Base-by-base conservation (phyloP, 2,888 invertebrate genomes). In the Stratiomys singularior region DNA sequence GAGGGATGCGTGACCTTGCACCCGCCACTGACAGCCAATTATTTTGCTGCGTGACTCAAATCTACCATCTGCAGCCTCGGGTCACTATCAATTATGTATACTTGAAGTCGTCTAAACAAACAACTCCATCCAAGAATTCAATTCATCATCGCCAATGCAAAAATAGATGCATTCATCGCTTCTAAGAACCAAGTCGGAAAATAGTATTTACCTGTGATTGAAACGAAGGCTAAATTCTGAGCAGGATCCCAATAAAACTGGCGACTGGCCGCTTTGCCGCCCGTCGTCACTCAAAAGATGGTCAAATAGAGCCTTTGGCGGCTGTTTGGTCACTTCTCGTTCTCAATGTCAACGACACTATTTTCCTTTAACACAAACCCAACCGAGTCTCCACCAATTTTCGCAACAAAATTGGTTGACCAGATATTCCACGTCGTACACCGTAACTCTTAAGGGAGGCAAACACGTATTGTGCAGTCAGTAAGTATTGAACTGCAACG, bases 241-340 rank as follows among this genome's bases (percentile, higher is more conserved):
- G 13, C 30, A 15, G 18, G 27, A 74, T 60, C 60, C 74, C 30
- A 74, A 44, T 37, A 58, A 30, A 69, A 15, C 74, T 74, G 60
- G 74, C 60, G 58, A 37, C 30, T 18, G 60, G 25, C 13, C n/a
- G 30, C 58, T 18, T 27, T 4, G 30, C 74, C 13, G 27, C 67
- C 44, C 13, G 23, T 27, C 21, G 28, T 30, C 28, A 9, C 44
- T 23, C 21, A 44, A n/a, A n/a, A 15, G 21, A 46, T 23, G 3
- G 7, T 44, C 27, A 47, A 47, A 30, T 47, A 71, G 52, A 71
- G 71, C 71, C 71, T 47, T 71, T 15, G 71, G 71, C 71, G 74
- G 58, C 74, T 58, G 37, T 28, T 30, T 60, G 30, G 37, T 18
- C 44, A 30, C 21, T 30, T 28, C 44, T 44, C 74, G 21, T 44